Conservation (phyloP, 2,797 vertebrate species). For the Helicolenus hilgendorfi region DNA sequence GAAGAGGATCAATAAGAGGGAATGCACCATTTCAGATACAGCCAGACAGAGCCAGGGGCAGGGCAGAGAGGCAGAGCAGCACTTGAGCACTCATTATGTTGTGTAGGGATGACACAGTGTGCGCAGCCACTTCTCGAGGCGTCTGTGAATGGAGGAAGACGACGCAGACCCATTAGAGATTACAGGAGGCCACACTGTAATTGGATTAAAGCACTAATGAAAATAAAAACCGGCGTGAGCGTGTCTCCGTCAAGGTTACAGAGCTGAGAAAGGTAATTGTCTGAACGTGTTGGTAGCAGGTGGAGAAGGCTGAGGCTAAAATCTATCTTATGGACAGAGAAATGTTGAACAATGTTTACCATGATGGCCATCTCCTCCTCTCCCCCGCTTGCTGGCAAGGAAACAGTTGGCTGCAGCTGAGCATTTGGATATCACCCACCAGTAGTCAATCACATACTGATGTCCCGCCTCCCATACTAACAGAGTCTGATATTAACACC, state of each 20-base stretch:
- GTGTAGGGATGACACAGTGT: slow-evolving; percentile 71
- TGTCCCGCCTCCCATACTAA: slow-evolving; percentile 60
- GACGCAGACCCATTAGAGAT: slow-evolving; percentile 56
- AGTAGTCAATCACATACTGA: slow-evolving; percentile 77
- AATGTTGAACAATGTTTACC: slow-evolving; percentile 51
- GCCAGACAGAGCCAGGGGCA: slow-evolving; percentile 83
- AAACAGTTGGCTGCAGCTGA: slow-evolving; percentile 77
- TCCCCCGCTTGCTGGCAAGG: slow-evolving; percentile 58
- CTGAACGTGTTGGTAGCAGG: slow-evolving; percentile 1
- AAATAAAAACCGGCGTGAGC: slow-evolving; percentile 58
- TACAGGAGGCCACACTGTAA: slow-evolving; percentile 53
- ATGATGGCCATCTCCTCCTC: slow-evolving; percentile 16
- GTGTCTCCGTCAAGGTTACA: slow-evolving; percentile 55
- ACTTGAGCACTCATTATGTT: slow-evolving; percentile 80
- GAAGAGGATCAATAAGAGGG: slow-evolving; percentile 88
- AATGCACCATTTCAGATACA: slow-evolving; percentile 88
- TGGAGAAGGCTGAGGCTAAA: neutral
- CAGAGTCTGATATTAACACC: slow-evolving; percentile 70
- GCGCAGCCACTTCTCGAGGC: slow-evolving; percentile 63
- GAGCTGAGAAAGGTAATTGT: slow-evolving; percentile 21
- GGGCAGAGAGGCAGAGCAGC: slow-evolving; percentile 80
- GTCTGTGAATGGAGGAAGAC: slow-evolving; percentile 62
- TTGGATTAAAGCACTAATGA: slow-evolving; percentile 73
- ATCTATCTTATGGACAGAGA: slow-evolving; percentile 4
- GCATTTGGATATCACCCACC: slow-evolving; percentile 77